phyloP scores from a whole-genome alignment of 1,140 invertebrate genomes.

The Olivierus martensii region DNA sequence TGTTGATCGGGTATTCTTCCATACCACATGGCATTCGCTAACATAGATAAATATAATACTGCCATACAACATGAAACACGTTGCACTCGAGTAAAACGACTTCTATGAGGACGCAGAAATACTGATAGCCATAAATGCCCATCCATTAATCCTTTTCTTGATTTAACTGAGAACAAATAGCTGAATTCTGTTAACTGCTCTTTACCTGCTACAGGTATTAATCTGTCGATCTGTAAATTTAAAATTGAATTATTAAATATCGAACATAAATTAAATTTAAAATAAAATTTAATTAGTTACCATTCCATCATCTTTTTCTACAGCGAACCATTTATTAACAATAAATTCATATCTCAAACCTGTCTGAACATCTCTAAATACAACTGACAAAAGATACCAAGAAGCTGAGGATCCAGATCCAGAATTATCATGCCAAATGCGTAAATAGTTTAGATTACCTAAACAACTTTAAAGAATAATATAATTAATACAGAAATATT shows the following conservation, averaged over 20 bases:
- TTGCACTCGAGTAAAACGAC: constrained; percentile 35
- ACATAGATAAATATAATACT: constrained; percentile 36
- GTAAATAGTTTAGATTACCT: constrained; percentile 36
- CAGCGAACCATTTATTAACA: constrained; percentile 39
- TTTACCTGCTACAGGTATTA: constrained; percentile 35
- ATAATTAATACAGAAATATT: no score
- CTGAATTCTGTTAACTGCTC: constrained; percentile 33
- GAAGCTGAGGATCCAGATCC: constrained; percentile 36
- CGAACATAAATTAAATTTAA: background rate
- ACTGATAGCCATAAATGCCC: constrained; percentile 42
- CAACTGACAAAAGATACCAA: constrained; percentile 38
- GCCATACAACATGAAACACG: constrained; percentile 37
- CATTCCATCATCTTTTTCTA: constrained; percentile 41
- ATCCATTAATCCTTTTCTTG: constrained; percentile 33
- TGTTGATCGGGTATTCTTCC: constrained; percentile 17
- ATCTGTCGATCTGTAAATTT: constrained; percentile 32
- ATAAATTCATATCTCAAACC: constrained; percentile 38
- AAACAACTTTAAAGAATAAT: constrained; percentile 28
- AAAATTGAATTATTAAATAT: background rate
- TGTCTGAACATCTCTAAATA: constrained; percentile 40
- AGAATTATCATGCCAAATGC: constrained; percentile 43
- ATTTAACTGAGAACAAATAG: constrained; percentile 32
- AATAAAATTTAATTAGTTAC: constrained; percentile 21
- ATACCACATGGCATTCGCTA: constrained; percentile 41
- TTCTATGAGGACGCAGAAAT: constrained; percentile 34